Evolutionary conservation across 2,888 invertebrate species (phyloP).

Genomic region (Agriopis marginaria): DNA sequence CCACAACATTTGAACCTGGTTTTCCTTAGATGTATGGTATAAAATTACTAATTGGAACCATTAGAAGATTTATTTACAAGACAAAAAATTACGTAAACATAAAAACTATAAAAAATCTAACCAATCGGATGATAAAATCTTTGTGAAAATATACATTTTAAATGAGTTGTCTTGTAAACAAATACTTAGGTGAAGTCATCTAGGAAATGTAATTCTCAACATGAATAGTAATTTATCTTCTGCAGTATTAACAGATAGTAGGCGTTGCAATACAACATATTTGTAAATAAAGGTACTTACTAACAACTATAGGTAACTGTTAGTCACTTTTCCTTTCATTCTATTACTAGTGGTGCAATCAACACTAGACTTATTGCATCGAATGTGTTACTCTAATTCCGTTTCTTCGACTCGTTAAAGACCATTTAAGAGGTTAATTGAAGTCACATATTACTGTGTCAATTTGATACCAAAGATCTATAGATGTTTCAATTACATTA

Average conservation of each 20-base stretch:
- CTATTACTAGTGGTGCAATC: neutral
- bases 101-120: neutral
- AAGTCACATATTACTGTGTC: conserved; percentile 22
- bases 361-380: neutral
- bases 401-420: conserved; percentile 3
- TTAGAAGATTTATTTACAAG: too few species aligned
- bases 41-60: too few species aligned
- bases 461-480: conserved; percentile 6
- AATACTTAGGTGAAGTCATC: conserved; percentile 27
- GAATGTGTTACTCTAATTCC: neutral
- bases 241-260: conserved; percentile 6
- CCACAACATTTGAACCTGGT: too few species aligned
- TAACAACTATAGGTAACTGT: neutral
- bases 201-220: conserved; percentile 17
- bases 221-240: conserved; percentile 29
- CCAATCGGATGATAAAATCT: neutral
- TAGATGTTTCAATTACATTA: neutral
- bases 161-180: conserved; percentile 14
- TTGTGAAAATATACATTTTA: neutral
- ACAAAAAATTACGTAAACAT: too few species aligned
- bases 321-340: conserved; percentile 32
- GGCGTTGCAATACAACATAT: conserved; percentile 23
- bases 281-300: neutral
- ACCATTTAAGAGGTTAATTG: conserved; percentile 28
- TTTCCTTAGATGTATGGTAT: too few species aligned